These are phyloP conservation scores for Anaspis maculata DNA, from an alignment of 2,888 invertebrate genomes.

Conservation along the genomic window DNA sequence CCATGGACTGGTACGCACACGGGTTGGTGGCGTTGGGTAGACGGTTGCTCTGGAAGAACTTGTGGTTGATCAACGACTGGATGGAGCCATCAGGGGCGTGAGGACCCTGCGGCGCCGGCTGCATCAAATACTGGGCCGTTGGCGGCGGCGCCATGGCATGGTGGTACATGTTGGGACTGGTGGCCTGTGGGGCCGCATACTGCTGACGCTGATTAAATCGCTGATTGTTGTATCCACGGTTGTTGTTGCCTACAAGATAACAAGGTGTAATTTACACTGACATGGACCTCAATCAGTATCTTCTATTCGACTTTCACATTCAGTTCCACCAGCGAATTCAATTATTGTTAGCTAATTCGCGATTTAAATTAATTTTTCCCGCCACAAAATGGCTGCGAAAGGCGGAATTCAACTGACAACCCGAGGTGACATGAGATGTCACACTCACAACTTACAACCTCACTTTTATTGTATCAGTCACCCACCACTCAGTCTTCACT, in stretches of 20 bases:
- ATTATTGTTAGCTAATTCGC: too few relatives aligned
- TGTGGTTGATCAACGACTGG: constrained; percentile 55
- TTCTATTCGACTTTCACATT: too few relatives aligned
- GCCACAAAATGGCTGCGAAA: too few relatives aligned
- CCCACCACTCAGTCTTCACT: too few relatives aligned
- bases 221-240: constrained; percentile 30
- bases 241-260: constrained; percentile 44
- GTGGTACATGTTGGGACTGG: constrained; percentile 34
- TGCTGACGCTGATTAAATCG: constrained; percentile 32
- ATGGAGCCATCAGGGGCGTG: constrained; percentile 42
- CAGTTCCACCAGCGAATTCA: too few relatives aligned
- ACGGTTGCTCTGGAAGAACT: constrained; percentile 63
- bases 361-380: too few relatives aligned
- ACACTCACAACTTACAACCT: too few relatives aligned
- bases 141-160: constrained; percentile 24
- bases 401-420: too few relatives aligned
- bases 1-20: constrained; percentile 53
- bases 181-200: constrained; percentile 27
- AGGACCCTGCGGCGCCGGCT: constrained; percentile 33
- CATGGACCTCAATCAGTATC: too few relatives aligned
- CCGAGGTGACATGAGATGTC: too few relatives aligned
- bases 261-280: too few relatives aligned
- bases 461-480: too few relatives aligned
- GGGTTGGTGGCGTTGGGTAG: constrained; percentile 48
- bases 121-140: constrained; percentile 45